Conservation (phyloP, 1,140 invertebrate species). For the Argopecten irradians region DNA sequence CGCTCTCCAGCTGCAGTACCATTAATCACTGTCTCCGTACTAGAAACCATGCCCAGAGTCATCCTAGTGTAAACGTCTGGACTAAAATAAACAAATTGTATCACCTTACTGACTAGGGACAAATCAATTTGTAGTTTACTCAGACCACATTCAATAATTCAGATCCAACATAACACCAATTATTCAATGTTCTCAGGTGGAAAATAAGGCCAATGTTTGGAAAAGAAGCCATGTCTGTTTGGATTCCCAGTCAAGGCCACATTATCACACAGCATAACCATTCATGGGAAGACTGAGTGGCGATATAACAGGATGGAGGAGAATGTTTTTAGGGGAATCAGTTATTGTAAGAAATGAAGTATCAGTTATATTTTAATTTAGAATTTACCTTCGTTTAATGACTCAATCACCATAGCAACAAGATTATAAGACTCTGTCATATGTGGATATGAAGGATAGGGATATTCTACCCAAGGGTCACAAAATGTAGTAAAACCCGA, state of each 20-base stretch:
- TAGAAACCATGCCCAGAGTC: neutral
- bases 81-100: neutral
- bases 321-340: too few species aligned
- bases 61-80: neutral
- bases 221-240: neutral
- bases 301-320: too few species aligned
- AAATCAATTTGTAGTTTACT: neutral
- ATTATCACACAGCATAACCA: too few species aligned
- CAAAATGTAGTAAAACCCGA: too few species aligned
- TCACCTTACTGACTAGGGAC: neutral
- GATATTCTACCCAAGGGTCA: too few species aligned
- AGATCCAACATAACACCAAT: neutral
- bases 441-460: too few species aligned
- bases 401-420: too few species aligned
- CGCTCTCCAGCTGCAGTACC: neutral
- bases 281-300: too few species aligned
- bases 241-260: neutral
- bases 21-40: neutral
- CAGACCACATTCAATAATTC: neutral
- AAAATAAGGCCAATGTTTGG: neutral
- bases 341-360: too few species aligned
- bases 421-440: too few species aligned
- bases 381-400: too few species aligned
- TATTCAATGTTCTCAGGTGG: constrained; percentile 15
- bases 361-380: too few species aligned